These are phyloP conservation scores for Dipodomys stephensi DNA, from an alignment of 2,113 vertebrate genomes.

Conservation along the genomic window DNA sequence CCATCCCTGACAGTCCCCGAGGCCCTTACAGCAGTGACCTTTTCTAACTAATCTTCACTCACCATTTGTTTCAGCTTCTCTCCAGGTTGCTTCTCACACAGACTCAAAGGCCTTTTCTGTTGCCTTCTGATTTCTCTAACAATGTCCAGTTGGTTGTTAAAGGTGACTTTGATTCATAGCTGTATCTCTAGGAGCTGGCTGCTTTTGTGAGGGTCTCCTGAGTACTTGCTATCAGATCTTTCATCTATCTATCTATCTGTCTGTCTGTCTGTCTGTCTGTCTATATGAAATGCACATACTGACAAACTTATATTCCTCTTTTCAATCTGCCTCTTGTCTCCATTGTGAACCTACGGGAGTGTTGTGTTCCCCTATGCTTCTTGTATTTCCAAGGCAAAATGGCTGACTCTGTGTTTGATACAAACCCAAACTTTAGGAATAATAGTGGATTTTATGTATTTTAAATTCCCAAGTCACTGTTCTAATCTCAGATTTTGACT, in stretches of 20 bases:
- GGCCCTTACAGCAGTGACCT: not conserved
- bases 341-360: not conserved
- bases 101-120: not conserved
- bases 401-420: not conserved
- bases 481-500: not conserved
- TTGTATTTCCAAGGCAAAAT: not conserved
- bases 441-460: not conserved
- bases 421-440: not conserved
- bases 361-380: not conserved
- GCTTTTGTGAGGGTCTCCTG: not conserved
- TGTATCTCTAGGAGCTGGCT: too few relatives aligned
- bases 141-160: not conserved
- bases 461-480: not conserved
- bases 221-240: too few relatives aligned
- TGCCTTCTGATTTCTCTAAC: not conserved
- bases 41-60: not conserved
- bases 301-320: not conserved
- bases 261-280: too few relatives aligned
- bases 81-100: not conserved
- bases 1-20: not conserved
- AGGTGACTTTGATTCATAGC: not conserved
- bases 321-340: not conserved
- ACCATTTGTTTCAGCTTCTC: not conserved
- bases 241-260: too few relatives aligned
- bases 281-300: not conserved